Conservation (phyloP, 2,888 invertebrate species). For the Ophioninae sp. region DNA sequence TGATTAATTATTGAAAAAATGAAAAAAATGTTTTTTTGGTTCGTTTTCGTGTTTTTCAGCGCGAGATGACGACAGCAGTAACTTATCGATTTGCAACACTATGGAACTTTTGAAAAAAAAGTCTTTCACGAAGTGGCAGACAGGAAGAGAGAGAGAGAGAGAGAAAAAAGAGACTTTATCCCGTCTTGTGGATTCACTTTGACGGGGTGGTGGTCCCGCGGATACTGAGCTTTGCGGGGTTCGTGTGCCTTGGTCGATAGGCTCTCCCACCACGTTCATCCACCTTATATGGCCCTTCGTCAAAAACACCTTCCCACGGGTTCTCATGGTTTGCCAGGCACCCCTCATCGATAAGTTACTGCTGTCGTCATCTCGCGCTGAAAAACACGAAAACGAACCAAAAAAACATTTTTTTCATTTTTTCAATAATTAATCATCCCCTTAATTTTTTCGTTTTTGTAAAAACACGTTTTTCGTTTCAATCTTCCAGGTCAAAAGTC, state of each 20-base stretch:
- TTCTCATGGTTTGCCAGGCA: slow-evolving; percentile 30
- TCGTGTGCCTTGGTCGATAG: slow-evolving; percentile 76
- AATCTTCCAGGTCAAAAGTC: neutral
- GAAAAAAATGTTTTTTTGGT: no score
- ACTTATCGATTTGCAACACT: no score
- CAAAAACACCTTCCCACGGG: slow-evolving; percentile 69
- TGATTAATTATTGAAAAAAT: no score
- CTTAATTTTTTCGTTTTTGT: neutral
- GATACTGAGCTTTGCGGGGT: slow-evolving; percentile 76
- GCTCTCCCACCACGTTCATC: slow-evolving; percentile 76
- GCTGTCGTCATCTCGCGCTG: no score
- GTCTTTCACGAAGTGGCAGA: slow-evolving; percentile 21
- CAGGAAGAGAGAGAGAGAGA: slow-evolving; percentile 17
- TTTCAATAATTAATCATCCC: neutral
- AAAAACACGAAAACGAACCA: no score
- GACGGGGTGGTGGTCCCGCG: slow-evolving; percentile 79
- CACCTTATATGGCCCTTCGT: slow-evolving; percentile 61
- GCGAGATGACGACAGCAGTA: no score
- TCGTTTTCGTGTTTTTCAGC: no score
- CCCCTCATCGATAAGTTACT: slow-evolving; percentile 12
- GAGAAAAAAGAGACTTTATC: slow-evolving; percentile 40
- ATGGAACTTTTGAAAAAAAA: slow-evolving; percentile 30
- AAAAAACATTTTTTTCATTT: no score
- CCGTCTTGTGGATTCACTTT: slow-evolving; percentile 63
- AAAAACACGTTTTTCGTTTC: slow-evolving; percentile 2